Conservation (phyloP, 2,888 invertebrate species). For the Campaea margaritaria region DNA sequence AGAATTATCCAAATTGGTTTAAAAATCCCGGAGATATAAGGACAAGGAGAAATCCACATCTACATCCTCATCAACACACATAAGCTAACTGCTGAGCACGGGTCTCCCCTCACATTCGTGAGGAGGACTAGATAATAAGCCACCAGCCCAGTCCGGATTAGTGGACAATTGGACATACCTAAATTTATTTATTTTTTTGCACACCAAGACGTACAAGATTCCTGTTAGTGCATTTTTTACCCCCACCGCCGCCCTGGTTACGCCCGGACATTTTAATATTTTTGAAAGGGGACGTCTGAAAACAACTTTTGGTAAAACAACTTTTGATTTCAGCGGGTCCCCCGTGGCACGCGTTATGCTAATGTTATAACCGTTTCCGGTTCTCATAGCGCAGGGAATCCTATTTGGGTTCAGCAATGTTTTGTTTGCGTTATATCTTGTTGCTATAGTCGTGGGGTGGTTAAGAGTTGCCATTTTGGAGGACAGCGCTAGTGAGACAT, state of each 20-base stretch:
- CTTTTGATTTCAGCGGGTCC: constrained; percentile 66
- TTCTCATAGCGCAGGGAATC: constrained; percentile 43
- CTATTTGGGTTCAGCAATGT: constrained; percentile 47
- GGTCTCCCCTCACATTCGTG: too few relatives aligned
- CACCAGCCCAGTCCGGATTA: too few relatives aligned
- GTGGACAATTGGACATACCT: too few relatives aligned
- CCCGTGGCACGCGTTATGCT: constrained; percentile 52
- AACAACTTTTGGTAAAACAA: constrained; percentile 67
- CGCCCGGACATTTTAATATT: constrained; percentile 24
- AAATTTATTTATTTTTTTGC: too few relatives aligned
- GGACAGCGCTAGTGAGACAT: too few relatives aligned
- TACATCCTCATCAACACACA: too few relatives aligned
- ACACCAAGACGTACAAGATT: too few relatives aligned
- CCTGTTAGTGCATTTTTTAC: not conserved
- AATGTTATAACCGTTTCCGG: constrained; percentile 54
- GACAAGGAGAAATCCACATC: too few relatives aligned
- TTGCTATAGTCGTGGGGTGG: constrained; percentile 33
- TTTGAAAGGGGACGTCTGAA: constrained; percentile 45
- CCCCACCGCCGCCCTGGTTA: constrained; percentile 1
- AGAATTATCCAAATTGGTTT: too few relatives aligned
- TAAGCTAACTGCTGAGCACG: too few relatives aligned
- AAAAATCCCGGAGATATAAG: too few relatives aligned
- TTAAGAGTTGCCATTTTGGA: constrained; percentile 2
- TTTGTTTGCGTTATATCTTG: constrained; percentile 50
- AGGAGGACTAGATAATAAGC: too few relatives aligned